Evolutionary conservation across 2,797 vertebrate species (phyloP), one percentile per base, ranked within the genome.

Genomic region (Pelobates cultripes): DNA sequence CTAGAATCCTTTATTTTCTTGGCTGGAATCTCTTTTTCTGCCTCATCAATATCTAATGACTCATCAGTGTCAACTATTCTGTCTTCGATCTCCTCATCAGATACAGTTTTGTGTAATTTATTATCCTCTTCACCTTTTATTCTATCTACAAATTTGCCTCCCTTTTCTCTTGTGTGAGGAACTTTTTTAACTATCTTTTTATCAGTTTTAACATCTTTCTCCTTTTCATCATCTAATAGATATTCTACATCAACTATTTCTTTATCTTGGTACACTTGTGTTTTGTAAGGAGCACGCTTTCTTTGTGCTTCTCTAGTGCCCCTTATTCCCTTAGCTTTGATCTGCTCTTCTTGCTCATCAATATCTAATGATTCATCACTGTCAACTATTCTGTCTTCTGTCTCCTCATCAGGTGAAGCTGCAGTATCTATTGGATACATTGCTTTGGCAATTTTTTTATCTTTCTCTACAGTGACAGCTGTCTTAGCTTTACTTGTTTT

Each of bases 401-500:
- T 61, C 9, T 86, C 69, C 78, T 84, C 84, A 77, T 85, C 81
- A 81, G 85, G 43, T 76, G 67, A 6, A 68, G 51, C 42, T 10
- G 67, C 10, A 68, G 84, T 84, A 82, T 87, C 80, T 77, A 88
- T 75, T 79, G 85, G 17, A 75, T 28, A 28, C 28, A 28, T 28
- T 28, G 28, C 28, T 28, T 28, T 28, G 69, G 0, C n/a, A 79
- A 69, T 78, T 81, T 85, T 28, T 87, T 43, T 63, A n/a, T 41
- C 43, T 12, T 63, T 70, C 3, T 63, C 40, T 6, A 6, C 70
- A 14, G 45, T 28, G 17, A 4, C 28, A 6, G 28, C 44, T 82
- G 15, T 3, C 42, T 73, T 78, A 45, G n/a, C 4, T 7, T 47
- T 63, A 17, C 45, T 78, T 3, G 0, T 42, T 73, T 68, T 78